Evolutionary conservation across 2,888 invertebrate species (phyloP), one percentile per base, ranked within the genome.

Genomic region (Meiosimyza decipiens): DNA sequence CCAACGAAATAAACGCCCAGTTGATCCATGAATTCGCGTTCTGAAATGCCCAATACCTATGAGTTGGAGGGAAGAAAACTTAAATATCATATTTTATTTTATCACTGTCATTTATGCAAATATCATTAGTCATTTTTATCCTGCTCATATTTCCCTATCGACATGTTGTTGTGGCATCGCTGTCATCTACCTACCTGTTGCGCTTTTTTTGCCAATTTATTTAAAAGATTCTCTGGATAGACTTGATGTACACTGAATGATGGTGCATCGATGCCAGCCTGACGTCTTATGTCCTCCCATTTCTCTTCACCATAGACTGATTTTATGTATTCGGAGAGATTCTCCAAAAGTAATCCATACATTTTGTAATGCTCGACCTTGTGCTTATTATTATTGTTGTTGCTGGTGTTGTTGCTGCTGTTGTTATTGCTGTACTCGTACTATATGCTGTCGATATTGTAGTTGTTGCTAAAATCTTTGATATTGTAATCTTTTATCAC

Each of bases 281-380:
- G 92, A 73, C 94, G 88, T 72, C 97, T 88, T 75, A 98, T 95
- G 84, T 95, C 94, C 81, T 96, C 95, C 98, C 98, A 98, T 80
- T 93, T 91, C 72, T 95, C 95, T 84, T 97, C 97, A 1, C 98
- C 98, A 88, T 97, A 98, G n/a, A 92, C 93, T 82, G 93, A 91
- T 75, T 95, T 93, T 83, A 99, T 94, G 88, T 93, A 97, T 87
- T 96, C 96, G 79, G 95, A 93, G 89, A 98, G 91, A 84, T 97
- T 96, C 87, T 98, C 98, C 82, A 99, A 88, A 57, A 99, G 91
- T 77, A 99, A 90, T 51, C 99, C 99, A 90, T 99, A 99, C 99
- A 99, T 98, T 50, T 57, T 80, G 75, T 11, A 60, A 15, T n/a
- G 15, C 18, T 52, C 12, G 16, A 28, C 15, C 49, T 54, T 55